Percentiles rank a stretch among this genome's conserved stretches.
These are phyloP conservation scores for Microtus pennsylvanicus DNA, from an alignment of 2,113 vertebrate species.

Conservation along the genomic window DNA sequence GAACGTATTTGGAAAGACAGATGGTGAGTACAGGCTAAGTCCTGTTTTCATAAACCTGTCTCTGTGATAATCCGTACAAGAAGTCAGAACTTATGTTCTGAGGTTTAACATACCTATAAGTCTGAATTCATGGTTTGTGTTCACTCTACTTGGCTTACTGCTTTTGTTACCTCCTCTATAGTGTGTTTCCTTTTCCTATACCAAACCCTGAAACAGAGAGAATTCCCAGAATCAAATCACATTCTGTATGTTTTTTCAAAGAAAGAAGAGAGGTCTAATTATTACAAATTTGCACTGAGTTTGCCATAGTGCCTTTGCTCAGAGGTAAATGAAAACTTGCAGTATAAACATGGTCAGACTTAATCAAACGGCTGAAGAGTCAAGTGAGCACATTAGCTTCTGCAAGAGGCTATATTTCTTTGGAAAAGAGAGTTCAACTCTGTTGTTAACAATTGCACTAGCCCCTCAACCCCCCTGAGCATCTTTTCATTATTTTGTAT, in stretches of 20 bases:
- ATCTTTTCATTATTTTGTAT: neutral
- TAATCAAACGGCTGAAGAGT: neutral
- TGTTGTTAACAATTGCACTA: neutral
- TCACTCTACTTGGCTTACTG: neutral
- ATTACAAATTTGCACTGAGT: neutral
- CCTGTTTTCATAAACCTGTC: fast-evolving
- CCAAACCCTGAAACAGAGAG: neutral
- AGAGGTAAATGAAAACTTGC: neutral
- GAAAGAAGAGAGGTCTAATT: neutral
- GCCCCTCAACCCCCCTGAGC: neutral
- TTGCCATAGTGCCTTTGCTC: neutral
- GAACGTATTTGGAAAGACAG: neutral
- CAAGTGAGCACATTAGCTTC: neutral
- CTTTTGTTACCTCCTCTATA: neutral
- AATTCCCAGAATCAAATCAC: neutral
- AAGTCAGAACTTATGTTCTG: neutral
- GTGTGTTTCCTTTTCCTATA: neutral
- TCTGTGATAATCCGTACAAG: neutral
- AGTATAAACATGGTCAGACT: neutral
- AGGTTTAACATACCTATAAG: neutral
- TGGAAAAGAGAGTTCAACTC: neutral
- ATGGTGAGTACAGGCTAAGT: neutral
- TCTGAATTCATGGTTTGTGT: neutral
- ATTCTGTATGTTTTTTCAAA: neutral
- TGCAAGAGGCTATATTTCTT: neutral